Evolutionary conservation across 2,888 invertebrate genomes (phyloP).

Genomic region (Diplazon laetatorius): DNA sequence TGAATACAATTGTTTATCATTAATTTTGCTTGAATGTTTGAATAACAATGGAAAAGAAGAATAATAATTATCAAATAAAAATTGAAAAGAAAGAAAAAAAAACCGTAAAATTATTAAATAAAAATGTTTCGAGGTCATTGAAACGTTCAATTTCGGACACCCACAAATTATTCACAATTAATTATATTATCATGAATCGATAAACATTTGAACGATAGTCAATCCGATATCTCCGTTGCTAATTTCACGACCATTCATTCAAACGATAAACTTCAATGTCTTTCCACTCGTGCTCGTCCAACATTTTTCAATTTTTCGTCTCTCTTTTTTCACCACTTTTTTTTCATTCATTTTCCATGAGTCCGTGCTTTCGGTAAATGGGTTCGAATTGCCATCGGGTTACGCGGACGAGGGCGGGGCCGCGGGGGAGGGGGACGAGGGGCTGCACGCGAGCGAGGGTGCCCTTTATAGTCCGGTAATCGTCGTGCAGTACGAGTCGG

Average conservation of each 20-base stretch:
- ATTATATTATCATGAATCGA: not conserved
- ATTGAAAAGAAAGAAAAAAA: too few relatives aligned
- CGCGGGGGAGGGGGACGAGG: slow-evolving; percentile 46
- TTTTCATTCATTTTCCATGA: slow-evolving; percentile 43
- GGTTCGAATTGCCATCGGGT: slow-evolving; percentile 74
- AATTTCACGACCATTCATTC: not conserved
- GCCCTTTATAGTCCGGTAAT: slow-evolving; percentile 64
- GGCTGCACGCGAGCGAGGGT: slow-evolving; percentile 32
- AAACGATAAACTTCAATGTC: slow-evolving; percentile 7
- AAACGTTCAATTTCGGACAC: too few relatives aligned
- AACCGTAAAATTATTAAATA: too few relatives aligned
- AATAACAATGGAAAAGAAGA: too few relatives aligned
- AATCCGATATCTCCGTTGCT: not conserved
- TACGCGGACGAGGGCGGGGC: slow-evolving; percentile 48
- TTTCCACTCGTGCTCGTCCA: not conserved
- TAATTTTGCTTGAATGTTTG: too few relatives aligned
- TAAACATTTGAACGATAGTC: not conserved
- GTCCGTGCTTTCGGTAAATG: slow-evolving; percentile 70
- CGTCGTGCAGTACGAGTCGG: slow-evolving; percentile 63
- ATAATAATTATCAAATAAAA: too few relatives aligned
- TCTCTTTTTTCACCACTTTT: slow-evolving; percentile 31
- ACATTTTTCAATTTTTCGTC: slow-evolving; percentile 26
- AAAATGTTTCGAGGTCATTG: too few relatives aligned
- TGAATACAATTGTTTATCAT: too few relatives aligned
- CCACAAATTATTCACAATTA: too few relatives aligned